These are phyloP conservation scores for Fragum sueziense DNA, from an alignment of 2,888 invertebrate genomes.

Conservation along the genomic window DNA sequence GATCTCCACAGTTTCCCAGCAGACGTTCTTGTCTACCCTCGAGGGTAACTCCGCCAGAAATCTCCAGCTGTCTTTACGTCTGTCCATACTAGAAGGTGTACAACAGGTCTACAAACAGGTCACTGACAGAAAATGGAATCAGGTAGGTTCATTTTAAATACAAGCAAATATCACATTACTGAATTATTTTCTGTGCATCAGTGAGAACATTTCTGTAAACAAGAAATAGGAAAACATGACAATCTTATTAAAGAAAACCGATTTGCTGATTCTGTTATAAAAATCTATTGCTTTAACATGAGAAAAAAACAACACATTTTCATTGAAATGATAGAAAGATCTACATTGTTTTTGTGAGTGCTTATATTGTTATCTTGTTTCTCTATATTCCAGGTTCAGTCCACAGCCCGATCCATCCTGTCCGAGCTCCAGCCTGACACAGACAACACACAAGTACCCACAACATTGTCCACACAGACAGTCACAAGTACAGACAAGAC, in stretches of 20 bases:
- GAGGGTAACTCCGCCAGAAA: slow-evolving; percentile 8
- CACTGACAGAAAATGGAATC: not conserved
- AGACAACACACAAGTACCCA: not conserved
- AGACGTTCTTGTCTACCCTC: not conserved
- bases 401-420: not conserved
- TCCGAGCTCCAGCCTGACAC: slow-evolving; percentile 10
- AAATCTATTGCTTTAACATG: too few relatives aligned
- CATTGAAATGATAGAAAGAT: too few relatives aligned
- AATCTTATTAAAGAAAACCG: too few relatives aligned
- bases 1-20: not conserved
- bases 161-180: too few relatives aligned
- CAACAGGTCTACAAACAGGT: not conserved
- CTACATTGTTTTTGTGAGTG: too few relatives aligned
- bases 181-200: too few relatives aligned
- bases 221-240: too few relatives aligned
- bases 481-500: slow-evolving; percentile 14
- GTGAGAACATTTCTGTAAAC: too few relatives aligned
- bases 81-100: slow-evolving; percentile 5
- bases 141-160: too few relatives aligned
- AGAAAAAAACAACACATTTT: too few relatives aligned
- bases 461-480: not conserved
- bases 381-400: not conserved
- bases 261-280: too few relatives aligned
- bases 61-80: slow-evolving; percentile 5
- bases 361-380: too few relatives aligned